These are phyloP conservation scores for Ammodytes marinus DNA, from an alignment of 2,113 vertebrate genomes.

Conservation along the genomic window DNA sequence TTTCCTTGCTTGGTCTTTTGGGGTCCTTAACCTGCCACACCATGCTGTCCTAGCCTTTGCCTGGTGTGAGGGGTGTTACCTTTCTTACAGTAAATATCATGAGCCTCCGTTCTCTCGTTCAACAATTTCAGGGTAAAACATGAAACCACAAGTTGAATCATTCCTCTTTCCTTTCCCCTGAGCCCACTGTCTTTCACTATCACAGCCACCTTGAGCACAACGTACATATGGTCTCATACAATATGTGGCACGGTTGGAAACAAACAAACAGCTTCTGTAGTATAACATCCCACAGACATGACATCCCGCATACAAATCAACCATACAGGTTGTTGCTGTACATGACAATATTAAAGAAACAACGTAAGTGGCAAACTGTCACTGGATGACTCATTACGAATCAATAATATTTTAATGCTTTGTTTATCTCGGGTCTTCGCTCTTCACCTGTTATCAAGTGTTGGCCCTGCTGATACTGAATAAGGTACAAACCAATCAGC, in stretches of 20 bases:
- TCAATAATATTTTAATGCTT: neutral
- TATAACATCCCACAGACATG: neutral
- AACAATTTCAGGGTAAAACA: slow-evolving; percentile 42
- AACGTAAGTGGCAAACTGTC: neutral
- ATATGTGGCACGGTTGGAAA: neutral
- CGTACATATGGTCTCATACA: neutral
- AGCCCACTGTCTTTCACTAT: neutral
- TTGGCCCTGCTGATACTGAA: neutral
- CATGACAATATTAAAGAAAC: neutral
- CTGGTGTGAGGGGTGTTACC: neutral
- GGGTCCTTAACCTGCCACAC: neutral
- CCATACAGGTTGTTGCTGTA: neutral
- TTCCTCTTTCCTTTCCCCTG: neutral
- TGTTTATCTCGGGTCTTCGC: neutral
- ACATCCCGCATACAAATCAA: neutral
- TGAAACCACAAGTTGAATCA: slow-evolving; percentile 19
- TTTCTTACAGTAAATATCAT: slow-evolving; percentile 10
- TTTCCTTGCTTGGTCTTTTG: neutral
- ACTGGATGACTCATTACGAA: neutral
- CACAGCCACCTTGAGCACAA: slow-evolving; percentile 6
- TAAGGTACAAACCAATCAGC: neutral
- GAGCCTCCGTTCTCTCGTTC: slow-evolving; percentile 5
- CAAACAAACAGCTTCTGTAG: neutral
- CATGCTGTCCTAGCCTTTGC: neutral
- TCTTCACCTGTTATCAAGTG: neutral